These are phyloP conservation scores for Channa maculata DNA, from an alignment of 2,113 vertebrate species.

Conservation along the genomic window DNA sequence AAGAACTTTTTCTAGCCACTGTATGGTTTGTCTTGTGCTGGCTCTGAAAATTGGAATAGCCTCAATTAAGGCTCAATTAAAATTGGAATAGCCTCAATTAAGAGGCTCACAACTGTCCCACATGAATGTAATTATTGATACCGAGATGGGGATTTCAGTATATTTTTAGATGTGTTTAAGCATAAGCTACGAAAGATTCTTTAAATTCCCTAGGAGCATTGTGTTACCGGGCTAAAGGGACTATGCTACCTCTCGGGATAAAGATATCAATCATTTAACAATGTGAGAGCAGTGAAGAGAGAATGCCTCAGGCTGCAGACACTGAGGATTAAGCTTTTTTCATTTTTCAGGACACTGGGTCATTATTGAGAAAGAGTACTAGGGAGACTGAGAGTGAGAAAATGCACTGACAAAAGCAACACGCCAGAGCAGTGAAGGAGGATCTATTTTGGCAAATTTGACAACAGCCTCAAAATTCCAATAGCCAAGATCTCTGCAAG, in stretches of 20 bases:
- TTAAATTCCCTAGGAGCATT: background rate
- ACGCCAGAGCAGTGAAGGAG: background rate
- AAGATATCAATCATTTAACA: conserved; percentile 55
- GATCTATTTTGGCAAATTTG: conserved; percentile 12
- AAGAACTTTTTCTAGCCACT: too few relatives aligned
- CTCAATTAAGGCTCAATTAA: too few relatives aligned
- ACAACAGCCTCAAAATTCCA: conserved; percentile 38
- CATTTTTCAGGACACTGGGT: conserved; percentile 15
- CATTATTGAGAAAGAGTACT: conserved; percentile 20
- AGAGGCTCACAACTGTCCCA: too few relatives aligned
- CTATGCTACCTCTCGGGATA: conserved; percentile 29
- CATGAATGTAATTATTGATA: too few relatives aligned
- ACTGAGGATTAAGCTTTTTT: conserved; percentile 41
- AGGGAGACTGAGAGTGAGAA: background rate
- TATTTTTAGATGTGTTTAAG: too few relatives aligned
- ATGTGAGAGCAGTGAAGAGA: conserved; percentile 20
- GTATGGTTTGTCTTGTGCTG: too few relatives aligned
- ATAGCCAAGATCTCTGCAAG: conserved; percentile 5
- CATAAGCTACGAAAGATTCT: too few relatives aligned
- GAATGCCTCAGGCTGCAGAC: conserved; percentile 23
- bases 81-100: too few relatives aligned
- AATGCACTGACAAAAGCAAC: conserved; percentile 3
- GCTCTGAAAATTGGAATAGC: too few relatives aligned
- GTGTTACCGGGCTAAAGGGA: conserved; percentile 9
- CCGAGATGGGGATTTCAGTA: too few relatives aligned